Evolutionary conservation across 2,113 vertebrate species (phyloP).

Genomic region (Mesoclemmys tuberculata): DNA sequence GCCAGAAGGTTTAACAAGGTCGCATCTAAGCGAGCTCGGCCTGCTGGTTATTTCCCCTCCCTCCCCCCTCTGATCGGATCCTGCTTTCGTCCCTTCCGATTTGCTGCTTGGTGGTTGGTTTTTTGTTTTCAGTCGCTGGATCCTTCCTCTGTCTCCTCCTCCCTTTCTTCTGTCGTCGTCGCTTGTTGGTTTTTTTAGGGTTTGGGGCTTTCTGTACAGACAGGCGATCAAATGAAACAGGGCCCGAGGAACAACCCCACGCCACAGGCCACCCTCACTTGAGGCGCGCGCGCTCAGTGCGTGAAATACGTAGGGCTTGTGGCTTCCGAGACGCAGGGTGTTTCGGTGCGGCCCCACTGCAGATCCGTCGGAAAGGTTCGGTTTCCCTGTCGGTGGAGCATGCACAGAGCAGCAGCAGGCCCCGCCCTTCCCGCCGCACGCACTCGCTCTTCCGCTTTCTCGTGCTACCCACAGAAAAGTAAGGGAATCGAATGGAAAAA

Average conservation of each 20-base stretch:
- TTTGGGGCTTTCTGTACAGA: slow-evolving; percentile 1
- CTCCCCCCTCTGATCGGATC: background rate
- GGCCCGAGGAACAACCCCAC: background rate
- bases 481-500: background rate
- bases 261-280: background rate
- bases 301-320: no score
- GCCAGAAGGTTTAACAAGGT: background rate
- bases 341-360: background rate
- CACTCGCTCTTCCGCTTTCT: background rate
- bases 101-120: background rate
- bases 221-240: background rate
- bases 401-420: background rate
- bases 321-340: no score
- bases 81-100: background rate
- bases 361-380: no score
- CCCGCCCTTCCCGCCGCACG: background rate
- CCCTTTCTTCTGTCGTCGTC: background rate
- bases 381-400: background rate
- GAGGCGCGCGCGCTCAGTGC: no score
- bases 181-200: background rate
- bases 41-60: background rate
- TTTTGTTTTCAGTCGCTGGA: background rate
- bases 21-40: background rate
- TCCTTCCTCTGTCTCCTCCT: background rate
- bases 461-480: background rate